These are phyloP conservation scores for Mythimna pallens DNA, from an alignment of 2,888 invertebrate genomes.

Conservation along the genomic window DNA sequence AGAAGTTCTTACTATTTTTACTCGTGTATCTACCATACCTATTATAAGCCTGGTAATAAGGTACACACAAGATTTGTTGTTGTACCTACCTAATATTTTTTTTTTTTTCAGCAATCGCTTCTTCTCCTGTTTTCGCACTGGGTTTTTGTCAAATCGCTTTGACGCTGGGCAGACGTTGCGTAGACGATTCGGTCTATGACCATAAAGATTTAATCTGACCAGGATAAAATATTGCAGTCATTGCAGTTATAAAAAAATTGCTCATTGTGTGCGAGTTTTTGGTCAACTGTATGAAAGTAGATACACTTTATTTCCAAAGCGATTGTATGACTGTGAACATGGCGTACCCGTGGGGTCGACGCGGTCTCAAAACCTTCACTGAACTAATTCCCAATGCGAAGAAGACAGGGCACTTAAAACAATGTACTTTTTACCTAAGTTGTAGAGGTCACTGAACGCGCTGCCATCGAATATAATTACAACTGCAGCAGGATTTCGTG, in stretches of 20 bases:
- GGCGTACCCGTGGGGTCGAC: neutral
- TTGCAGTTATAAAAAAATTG: neutral
- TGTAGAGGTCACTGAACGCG: conserved; percentile 29
- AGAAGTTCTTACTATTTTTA: neutral
- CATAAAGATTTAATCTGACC: neutral
- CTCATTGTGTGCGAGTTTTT: neutral
- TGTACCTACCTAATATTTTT: neutral
- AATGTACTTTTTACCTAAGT: conserved; percentile 13
- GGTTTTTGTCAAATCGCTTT: too few species aligned
- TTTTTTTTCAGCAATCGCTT: too few species aligned
- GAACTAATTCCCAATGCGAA: neutral
- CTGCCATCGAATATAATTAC: conserved; percentile 14
- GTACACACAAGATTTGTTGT: neutral
- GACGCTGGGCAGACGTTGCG: too few species aligned
- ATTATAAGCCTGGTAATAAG: neutral
- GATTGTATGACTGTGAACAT: neutral
- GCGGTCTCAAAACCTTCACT: neutral
- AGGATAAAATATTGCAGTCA: neutral
- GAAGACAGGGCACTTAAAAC: neutral
- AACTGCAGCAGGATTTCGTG: conserved; percentile 25
- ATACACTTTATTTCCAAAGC: neutral
- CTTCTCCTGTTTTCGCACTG: too few species aligned
- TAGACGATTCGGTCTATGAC: too few species aligned
- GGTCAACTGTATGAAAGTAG: neutral
- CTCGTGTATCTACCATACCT: too few species aligned